Percentiles rank a stretch among this genome's conserved stretches.
phyloP scores from a whole-genome alignment of 2,113 vertebrate genomes.

The Atractosteus spatula region DNA sequence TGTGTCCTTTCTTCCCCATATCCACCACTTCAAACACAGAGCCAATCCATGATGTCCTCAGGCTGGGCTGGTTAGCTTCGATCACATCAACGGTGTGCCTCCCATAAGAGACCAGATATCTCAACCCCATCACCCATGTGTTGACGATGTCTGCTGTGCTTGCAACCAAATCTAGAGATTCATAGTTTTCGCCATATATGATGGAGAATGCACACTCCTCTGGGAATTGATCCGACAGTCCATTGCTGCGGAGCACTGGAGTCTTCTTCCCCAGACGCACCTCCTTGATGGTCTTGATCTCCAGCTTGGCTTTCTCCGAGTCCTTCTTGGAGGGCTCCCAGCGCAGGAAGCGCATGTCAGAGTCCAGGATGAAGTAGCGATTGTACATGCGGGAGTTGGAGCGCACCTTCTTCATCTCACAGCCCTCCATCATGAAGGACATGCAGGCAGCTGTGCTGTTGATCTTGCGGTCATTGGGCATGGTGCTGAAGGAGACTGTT shows the following conservation, averaged over 20 bases:
- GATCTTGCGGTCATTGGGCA: conserved; percentile 86
- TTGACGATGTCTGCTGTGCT: conserved; percentile 83
- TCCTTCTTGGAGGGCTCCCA: conserved; percentile 94
- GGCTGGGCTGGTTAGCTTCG: conserved; percentile 71
- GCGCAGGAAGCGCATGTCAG: conserved; percentile 81
- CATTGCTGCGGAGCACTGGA: conserved; percentile 81
- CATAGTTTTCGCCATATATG: conserved; percentile 90
- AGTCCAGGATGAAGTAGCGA: conserved; percentile 84
- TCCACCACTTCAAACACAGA: conserved; percentile 81
- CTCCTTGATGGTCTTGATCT: conserved; percentile 88
- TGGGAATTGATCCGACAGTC: conserved; percentile 85
- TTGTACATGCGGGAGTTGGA: conserved; percentile 92
- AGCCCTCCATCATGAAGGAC: conserved; percentile 91
- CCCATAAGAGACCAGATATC: conserved; percentile 85
- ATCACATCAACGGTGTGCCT: conserved; percentile 73
- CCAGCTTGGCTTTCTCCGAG: conserved; percentile 86
- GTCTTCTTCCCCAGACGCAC: conserved; percentile 90
- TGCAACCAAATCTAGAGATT: conserved; percentile 86
- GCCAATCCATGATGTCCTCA: conserved; percentile 83
- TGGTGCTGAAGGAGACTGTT: conserved; percentile 89
- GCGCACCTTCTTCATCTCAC: conserved; percentile 90
- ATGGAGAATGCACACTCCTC: conserved; percentile 91
- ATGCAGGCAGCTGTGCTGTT: conserved; percentile 89
- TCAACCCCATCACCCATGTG: conserved; percentile 89
- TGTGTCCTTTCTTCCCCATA: conserved; percentile 72